Base-by-base conservation (phyloP, 2,797 vertebrate genomes). In the Emys orbicularis region DNA sequence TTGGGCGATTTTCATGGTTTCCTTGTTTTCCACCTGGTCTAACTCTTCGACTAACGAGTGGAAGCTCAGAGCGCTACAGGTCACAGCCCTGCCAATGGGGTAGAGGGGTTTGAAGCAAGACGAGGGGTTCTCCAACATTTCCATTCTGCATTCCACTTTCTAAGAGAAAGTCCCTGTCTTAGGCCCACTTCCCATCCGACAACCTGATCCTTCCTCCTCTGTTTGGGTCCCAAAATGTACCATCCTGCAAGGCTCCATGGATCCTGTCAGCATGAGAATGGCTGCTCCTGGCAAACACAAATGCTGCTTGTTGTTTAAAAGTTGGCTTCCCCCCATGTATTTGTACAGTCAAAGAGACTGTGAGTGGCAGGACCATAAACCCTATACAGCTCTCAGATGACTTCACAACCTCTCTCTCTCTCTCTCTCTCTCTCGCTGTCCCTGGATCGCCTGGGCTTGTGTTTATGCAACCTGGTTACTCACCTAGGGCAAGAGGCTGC, bases 381-480 rank as follows among this genome's bases (percentile, higher is more conserved):
- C 19, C 5, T 44, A 52, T 3, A 83, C 79, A 85, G n/a, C 76
- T 68, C 23, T 61, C 86, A 79, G 83, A 50, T 2, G 50, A 2
- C 50, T 87, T 52, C 56, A 56, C 65, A 80, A n/a, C 19, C 77
- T 88, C 53, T 87, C 59, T 84, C 83, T 31, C 44, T 37, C 37
- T 49, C 47, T 49, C 47, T 49, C 13, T 82, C 87, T 89, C 80
- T 74, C 72, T 85, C 37, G 29, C 25, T 44, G 25, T 50, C 65
- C 82, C 89, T 86, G 84, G 23, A 44, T 41, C 4, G 23, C 41
- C 72, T 76, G 25, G 31, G 21, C 4, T 53, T 86, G 65, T 87
- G 90, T 83, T 87, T 90, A 86, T 90, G 82, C 77, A 80, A 86
- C 57, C 25, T 94, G 52, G 68, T 68, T 56, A 59, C 83, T 92